Percentiles rank a stretch among this genome's conserved stretches.
These are phyloP conservation scores for Conchocele bisecta DNA, from an alignment of 2,888 invertebrate genomes.

Conservation along the genomic window DNA sequence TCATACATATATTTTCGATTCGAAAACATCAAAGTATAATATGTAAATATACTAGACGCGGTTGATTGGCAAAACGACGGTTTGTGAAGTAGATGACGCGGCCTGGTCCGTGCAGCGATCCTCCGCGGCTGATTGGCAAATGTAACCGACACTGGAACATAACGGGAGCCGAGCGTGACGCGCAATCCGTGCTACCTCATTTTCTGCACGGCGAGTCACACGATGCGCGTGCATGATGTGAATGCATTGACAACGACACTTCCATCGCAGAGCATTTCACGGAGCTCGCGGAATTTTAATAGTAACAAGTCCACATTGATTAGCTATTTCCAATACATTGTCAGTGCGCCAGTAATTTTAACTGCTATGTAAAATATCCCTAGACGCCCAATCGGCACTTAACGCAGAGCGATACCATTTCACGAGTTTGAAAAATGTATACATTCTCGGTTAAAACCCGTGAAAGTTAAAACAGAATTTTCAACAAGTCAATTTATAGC, in stretches of 20 bases:
- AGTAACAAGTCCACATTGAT: slow-evolving; percentile 13
- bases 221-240: slow-evolving; percentile 26
- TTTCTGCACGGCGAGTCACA: slow-evolving; percentile 36
- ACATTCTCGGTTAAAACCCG: slow-evolving; percentile 10
- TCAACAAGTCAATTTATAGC: slow-evolving; percentile 15
- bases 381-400: no score
- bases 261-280: no score
- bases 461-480: slow-evolving; percentile 9
- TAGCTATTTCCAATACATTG: slow-evolving; percentile 8
- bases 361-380: slow-evolving; percentile 10
- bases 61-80: no score
- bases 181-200: slow-evolving; percentile 37
- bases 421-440: no score
- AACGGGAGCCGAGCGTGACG: slow-evolving; percentile 17
- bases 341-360: slow-evolving; percentile 9
- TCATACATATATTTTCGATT: no score
- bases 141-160: slow-evolving; percentile 38
- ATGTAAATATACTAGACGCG: no score
- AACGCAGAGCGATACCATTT: no score
- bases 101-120: no score
- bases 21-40: no score
- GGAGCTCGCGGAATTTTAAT: no score
- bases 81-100: no score
- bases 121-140: slow-evolving; percentile 57
- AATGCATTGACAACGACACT: slow-evolving; percentile 14